These are phyloP conservation scores for Taxidea taxus DNA, from an alignment of 2,113 vertebrate genomes.

Conservation along the genomic window DNA sequence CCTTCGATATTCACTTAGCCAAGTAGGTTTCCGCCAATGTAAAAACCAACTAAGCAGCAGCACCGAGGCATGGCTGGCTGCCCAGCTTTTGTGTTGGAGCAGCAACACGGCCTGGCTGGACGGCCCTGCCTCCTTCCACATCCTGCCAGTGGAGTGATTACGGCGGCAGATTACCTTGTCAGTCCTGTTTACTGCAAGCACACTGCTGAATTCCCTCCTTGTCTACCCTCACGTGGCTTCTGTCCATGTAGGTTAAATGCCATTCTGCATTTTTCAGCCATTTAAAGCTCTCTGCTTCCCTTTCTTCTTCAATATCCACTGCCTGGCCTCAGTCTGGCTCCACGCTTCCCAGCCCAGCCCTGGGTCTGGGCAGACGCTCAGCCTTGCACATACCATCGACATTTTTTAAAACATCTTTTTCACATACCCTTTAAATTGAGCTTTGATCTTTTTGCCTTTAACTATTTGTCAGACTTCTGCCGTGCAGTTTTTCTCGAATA, in stretches of 20 bases:
- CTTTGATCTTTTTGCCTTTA: neutral
- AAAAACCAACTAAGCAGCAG: neutral
- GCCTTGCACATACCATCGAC: neutral
- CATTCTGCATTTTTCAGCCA: neutral
- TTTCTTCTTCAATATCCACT: neutral
- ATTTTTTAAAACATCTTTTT: neutral
- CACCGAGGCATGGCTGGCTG: neutral
- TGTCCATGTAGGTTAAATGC: slow-evolving; percentile 11
- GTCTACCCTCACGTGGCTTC: neutral
- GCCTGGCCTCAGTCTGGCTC: neutral
- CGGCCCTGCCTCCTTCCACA: neutral
- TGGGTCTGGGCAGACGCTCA: neutral
- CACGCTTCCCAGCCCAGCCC: neutral
- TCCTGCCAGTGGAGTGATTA: neutral
- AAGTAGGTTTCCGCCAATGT: neutral
- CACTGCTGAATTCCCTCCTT: neutral
- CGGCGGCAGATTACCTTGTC: neutral
- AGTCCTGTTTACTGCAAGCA: neutral
- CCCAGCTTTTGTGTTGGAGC: neutral
- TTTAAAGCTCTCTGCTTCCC: neutral
- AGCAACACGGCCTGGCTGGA: neutral
- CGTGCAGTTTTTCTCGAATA: neutral
- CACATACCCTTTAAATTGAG: neutral
- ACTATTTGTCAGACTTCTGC: neutral
- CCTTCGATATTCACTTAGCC: neutral